Base-by-base conservation (phyloP, 1,140 invertebrate species). In the Mercenaria mercenaria region DNA sequence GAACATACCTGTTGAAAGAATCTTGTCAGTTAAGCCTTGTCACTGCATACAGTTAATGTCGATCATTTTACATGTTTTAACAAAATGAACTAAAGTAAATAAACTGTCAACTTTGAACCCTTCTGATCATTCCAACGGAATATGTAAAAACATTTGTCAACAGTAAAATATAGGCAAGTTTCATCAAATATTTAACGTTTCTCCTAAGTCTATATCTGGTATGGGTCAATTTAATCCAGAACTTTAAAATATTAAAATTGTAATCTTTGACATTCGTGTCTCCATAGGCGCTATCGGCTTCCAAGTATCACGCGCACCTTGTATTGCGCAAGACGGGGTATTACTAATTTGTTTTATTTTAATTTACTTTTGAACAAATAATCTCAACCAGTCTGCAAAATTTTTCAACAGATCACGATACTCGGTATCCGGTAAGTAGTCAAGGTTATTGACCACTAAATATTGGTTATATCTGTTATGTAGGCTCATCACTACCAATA, bases 271-370 rank as follows among this genome's bases (percentile, higher is more conserved):
- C 52, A 86, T 86, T 64, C 61, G 32, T 56, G 85, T 88, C 85
- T 88, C 85, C 85, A 88, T 88, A 88, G 85, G 85, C 85, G 85
- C 85, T 88, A 88, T 88, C 76, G 85, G 85, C 85, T 88, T 88
- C 85, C 85, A 88, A 77, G 85, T 72, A 69, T 47, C 34, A 50
- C 69, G 76, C 85, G 85, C 85, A 87, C 59, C 56, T 72, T 64
- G 32, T 67, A 56, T 34, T 52, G 85, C 85, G 76, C 61, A 88
- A 52, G 83, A 37, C 67, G 26, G 69, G 67, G 47, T 84, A 11
- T 67, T n/a, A 50, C 8, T 29, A 43, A 67, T 8, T 29, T 32
- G 8, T 23, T 8, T 4, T 3, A 1, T 8, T n/a, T 67, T 32
- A 8, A 18, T 4, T 32, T 23, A 8, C 13, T 29, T 3, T 67